A percentile compares a stretch with the other conserved stretches of the same genome.
Evolutionary conservation across 2,113 vertebrate genomes (phyloP).

Genomic region (Garra rufa): DNA sequence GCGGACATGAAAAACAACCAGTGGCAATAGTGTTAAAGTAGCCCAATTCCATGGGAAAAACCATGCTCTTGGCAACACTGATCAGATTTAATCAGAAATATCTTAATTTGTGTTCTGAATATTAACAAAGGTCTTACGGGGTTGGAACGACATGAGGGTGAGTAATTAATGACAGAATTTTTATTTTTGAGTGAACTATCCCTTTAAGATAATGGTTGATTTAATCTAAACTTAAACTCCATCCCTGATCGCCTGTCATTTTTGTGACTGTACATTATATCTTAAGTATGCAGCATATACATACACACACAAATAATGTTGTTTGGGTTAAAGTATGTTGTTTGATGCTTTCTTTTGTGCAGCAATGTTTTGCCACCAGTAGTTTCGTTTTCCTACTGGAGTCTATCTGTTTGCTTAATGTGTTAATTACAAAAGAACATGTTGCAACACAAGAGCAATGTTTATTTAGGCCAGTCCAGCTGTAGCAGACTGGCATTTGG

Average conservation of each 20-base stretch:
- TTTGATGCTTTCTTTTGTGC: background rate
- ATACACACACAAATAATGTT: background rate
- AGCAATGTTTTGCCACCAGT: background rate
- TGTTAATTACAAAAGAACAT: conserved; percentile 18
- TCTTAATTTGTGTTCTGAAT: too few species aligned
- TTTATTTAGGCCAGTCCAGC: conserved; percentile 59
- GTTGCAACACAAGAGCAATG: conserved; percentile 37
- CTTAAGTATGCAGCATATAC: background rate
- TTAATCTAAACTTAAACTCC: background rate
- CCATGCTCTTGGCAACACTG: too few species aligned
- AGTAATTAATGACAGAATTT: too few species aligned
- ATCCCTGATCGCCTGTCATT: background rate
- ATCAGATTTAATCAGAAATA: too few species aligned
- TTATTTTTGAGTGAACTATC: too few species aligned
- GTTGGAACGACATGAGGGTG: too few species aligned
- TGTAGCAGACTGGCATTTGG: conserved; percentile 50
- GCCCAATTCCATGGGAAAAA: too few species aligned
- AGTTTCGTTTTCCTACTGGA: background rate
- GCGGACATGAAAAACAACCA: too few species aligned
- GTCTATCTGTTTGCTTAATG: background rate
- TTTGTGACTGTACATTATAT: background rate
- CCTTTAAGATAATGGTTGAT: too few species aligned
- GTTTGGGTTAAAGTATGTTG: too few species aligned
- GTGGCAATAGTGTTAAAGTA: too few species aligned
- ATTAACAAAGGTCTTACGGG: too few species aligned